Conservation (phyloP, 2,113 vertebrate species). For the Halichoeres trimaculatus region DNA sequence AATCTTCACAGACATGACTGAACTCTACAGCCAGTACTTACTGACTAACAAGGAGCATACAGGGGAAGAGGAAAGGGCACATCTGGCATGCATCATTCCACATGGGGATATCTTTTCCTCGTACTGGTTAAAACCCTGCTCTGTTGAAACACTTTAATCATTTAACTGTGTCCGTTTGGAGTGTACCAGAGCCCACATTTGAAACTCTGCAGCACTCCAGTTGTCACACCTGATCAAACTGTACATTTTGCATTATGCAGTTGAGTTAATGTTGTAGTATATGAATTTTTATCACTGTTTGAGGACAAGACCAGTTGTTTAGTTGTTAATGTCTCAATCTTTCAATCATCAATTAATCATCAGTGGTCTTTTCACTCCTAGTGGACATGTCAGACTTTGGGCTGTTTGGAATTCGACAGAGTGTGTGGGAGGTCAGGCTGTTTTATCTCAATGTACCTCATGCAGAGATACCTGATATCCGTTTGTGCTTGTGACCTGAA, state of each 20-base stretch:
- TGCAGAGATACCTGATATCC: slow-evolving; percentile 6
- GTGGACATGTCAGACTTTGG: slow-evolving; percentile 6
- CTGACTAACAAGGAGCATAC: slow-evolving; percentile 36
- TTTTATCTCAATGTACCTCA: background rate
- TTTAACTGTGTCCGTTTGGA: slow-evolving; percentile 22
- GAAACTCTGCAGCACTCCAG: slow-evolving; percentile 29
- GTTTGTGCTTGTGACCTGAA: background rate
- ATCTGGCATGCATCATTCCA: slow-evolving; percentile 42
- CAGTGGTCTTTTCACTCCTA: background rate
- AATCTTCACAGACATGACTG: slow-evolving; percentile 14
- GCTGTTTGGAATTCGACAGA: slow-evolving; percentile 1
- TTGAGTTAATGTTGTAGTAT: background rate
- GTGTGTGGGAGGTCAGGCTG: slow-evolving; percentile 23
- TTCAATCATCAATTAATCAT: background rate
- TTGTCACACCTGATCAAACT: slow-evolving; percentile 45
- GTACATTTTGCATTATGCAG: slow-evolving; percentile 1
- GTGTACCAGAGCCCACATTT: slow-evolving; percentile 9
- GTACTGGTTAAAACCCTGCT: slow-evolving; percentile 29
- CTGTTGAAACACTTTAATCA: slow-evolving; percentile 44
- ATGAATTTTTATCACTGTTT: slow-evolving; percentile 9
- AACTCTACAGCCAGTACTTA: slow-evolving; percentile 17
- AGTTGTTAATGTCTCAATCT: background rate
- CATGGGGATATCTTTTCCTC: slow-evolving; percentile 39
- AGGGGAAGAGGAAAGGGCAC: slow-evolving; percentile 48
- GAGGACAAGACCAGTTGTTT: background rate